phyloP scores from a whole-genome alignment of 2,113 vertebrate species.

The Otocyon megalotis region DNA sequence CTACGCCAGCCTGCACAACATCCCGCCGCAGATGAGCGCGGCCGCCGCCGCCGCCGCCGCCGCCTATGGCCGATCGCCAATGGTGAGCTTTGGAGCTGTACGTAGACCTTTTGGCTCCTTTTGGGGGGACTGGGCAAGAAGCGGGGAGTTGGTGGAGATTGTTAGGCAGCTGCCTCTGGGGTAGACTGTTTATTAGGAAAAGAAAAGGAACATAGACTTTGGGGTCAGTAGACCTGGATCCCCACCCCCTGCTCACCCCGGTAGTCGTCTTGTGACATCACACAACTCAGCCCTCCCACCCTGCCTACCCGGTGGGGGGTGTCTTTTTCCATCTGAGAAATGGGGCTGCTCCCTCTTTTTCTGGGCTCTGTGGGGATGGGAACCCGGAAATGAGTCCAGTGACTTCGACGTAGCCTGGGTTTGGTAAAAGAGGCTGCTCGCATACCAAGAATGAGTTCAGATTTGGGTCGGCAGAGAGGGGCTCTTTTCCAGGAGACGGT shows the following conservation, averaged over 20 bases:
- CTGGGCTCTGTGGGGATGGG: too few species aligned
- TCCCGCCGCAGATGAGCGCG: conserved; percentile 95
- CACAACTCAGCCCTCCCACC: accelerated
- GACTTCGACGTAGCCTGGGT: background rate
- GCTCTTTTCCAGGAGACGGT: background rate
- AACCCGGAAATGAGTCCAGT: background rate
- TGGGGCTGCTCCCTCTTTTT: background rate
- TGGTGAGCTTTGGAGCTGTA: conserved; percentile 93
- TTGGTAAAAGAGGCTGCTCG: background rate
- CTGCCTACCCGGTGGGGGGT: too few species aligned
- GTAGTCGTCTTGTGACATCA: accelerated
- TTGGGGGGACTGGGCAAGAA: background rate
- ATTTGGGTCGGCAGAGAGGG: background rate
- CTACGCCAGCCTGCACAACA: conserved; percentile 94
- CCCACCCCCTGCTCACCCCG: background rate
- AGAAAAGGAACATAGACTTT: accelerated
- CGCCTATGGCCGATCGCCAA: conserved; percentile 94
- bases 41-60: conserved; percentile 91
- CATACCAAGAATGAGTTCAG: background rate
- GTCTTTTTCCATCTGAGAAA: background rate
- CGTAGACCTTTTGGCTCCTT: conserved; percentile 88
- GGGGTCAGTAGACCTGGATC: background rate
- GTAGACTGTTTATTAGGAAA: background rate
- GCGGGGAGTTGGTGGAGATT: accelerated
- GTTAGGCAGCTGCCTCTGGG: background rate